These are phyloP conservation scores for Ceuthmochares aereus DNA, from an alignment of 2,113 vertebrate genomes.

Conservation along the genomic window DNA sequence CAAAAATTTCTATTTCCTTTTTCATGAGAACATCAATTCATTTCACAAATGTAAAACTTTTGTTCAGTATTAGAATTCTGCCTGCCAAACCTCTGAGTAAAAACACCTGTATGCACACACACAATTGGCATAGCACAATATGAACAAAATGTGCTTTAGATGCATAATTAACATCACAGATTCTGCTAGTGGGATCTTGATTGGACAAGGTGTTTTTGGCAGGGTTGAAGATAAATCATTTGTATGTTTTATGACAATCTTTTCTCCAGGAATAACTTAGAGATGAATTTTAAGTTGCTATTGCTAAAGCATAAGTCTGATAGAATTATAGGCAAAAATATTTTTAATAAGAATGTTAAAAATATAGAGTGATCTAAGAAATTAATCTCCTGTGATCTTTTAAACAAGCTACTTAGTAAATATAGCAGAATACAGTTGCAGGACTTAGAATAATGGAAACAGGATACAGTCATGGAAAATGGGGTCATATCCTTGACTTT, in stretches of 20 bases:
- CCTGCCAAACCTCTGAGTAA: not conserved
- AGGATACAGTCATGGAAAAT: not conserved
- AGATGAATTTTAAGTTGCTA: not conserved
- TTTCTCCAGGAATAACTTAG: not conserved
- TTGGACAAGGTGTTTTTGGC: not conserved
- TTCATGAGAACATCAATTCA: not conserved
- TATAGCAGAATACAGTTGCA: not conserved
- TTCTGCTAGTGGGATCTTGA: not conserved
- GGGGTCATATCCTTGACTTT: not conserved
- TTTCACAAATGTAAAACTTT: not conserved
- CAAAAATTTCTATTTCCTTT: not conserved
- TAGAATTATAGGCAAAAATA: not conserved
- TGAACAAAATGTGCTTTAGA: not conserved
- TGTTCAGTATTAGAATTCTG: not conserved
- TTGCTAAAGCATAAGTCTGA: not conserved
- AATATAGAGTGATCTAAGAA: not conserved
- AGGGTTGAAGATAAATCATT: not conserved
- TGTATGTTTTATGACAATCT: not conserved
- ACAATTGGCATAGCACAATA: not conserved
- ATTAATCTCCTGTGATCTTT: not conserved
- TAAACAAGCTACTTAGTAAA: not conserved
- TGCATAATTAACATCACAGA: not conserved
- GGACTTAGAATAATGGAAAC: not conserved
- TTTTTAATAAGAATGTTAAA: not conserved
- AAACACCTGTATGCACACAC: not conserved